Conservation (phyloP, 2,888 invertebrate species). For the Arctia plantaginis region DNA sequence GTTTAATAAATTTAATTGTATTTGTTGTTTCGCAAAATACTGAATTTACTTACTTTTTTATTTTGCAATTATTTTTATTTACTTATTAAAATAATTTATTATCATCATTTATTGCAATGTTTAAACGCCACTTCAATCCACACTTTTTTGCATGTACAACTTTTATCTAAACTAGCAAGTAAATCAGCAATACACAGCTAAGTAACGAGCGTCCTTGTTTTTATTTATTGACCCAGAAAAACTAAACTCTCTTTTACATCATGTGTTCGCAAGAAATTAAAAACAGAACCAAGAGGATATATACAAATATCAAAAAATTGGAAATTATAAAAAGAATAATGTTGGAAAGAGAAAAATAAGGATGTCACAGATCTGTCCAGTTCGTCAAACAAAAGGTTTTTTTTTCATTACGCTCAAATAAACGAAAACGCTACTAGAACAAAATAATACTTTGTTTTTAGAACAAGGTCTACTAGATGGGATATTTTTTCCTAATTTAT, state of each 20-base stretch:
- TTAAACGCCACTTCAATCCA: too few relatives aligned
- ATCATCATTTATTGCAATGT: too few relatives aligned
- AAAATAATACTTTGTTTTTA: background rate
- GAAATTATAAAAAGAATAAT: background rate
- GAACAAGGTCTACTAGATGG: background rate
- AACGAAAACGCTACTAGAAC: background rate
- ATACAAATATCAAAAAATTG: background rate
- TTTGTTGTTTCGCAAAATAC: too few relatives aligned
- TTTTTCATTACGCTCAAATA: background rate
- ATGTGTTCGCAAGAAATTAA: background rate
- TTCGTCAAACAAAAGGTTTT: slow-evolving; percentile 10
- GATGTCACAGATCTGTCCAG: slow-evolving; percentile 4
- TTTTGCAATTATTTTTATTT: too few relatives aligned
- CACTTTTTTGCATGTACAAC: background rate
- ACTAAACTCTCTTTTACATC: background rate
- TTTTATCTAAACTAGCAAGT: background rate
- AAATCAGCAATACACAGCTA: background rate
- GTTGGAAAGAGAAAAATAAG: background rate
- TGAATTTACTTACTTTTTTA: too few relatives aligned
- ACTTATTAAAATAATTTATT: too few relatives aligned
- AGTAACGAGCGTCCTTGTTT: background rate
- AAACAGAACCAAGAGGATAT: background rate
- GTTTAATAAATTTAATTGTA: too few relatives aligned
- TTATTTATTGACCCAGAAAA: background rate
- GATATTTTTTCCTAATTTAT: background rate